Evolutionary conservation across 2,888 invertebrate species (phyloP).

Genomic region (Fissipunctia ypsillon): DNA sequence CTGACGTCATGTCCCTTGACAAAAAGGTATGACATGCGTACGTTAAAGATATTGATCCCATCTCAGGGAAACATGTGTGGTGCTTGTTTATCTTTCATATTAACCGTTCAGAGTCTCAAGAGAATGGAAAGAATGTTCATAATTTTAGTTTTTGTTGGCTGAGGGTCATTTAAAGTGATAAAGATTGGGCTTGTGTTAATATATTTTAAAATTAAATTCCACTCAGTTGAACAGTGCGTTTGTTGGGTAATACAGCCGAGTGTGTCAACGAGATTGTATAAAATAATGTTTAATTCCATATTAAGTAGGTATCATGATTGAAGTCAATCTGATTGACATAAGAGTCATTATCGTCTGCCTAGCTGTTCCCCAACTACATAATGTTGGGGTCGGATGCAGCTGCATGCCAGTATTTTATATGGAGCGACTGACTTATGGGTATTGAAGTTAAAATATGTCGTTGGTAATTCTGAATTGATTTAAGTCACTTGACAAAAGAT

Average conservation of each 20-base stretch:
- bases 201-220: slow-evolving; percentile 10
- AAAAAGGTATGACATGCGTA: slow-evolving; percentile 42
- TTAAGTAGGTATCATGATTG: neutral
- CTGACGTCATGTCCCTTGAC: slow-evolving; percentile 51
- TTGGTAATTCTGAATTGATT: neutral
- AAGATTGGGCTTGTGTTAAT: neutral
- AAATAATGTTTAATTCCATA: neutral
- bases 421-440: neutral
- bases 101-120: slow-evolving; percentile 19
- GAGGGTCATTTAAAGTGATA: slow-evolving; percentile 10
- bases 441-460: neutral
- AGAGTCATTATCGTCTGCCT: neutral
- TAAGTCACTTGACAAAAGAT: neutral
- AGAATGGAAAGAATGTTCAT: slow-evolving; percentile 25
- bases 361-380: no score
- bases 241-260: neutral
- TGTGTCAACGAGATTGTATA: neutral
- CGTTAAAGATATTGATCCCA: slow-evolving; percentile 39
- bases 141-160: slow-evolving; percentile 16
- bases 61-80: slow-evolving; percentile 9
- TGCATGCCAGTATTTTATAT: no score
- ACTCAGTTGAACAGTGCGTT: neutral
- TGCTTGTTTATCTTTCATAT: no score
- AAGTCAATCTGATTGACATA: neutral
- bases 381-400: neutral